These are phyloP conservation scores for Macquaria ambigua DNA, from an alignment of 2,113 vertebrate genomes.

Conservation along the genomic window DNA sequence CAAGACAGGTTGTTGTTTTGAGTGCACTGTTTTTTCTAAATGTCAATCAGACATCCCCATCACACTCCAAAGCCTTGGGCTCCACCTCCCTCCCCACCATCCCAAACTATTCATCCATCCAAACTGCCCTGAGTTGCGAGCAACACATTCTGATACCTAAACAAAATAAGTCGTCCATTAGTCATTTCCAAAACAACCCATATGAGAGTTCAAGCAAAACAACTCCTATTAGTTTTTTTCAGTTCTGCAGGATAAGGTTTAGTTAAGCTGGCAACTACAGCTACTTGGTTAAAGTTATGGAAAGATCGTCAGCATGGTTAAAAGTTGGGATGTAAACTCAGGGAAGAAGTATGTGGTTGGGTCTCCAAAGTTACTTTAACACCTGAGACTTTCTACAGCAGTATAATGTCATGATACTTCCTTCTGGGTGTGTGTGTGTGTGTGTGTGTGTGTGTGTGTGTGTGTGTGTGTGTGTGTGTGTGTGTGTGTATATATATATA, in stretches of 20 bases:
- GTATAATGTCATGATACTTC: background rate
- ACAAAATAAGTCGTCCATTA: background rate
- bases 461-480: too few relatives aligned
- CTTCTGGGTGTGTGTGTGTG: too few relatives aligned
- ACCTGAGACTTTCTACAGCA: background rate
- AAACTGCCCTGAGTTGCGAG: background rate
- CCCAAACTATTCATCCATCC: background rate
- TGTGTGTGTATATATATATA: too few relatives aligned
- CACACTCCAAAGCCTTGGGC: background rate
- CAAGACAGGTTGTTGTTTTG: slow-evolving; percentile 13
- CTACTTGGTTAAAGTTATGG: background rate
- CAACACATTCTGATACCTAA: background rate
- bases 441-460: too few relatives aligned
- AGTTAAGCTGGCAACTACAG: background rate
- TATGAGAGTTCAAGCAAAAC: background rate
- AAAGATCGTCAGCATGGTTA: background rate
- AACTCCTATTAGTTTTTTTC: too few relatives aligned
- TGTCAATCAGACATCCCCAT: background rate
- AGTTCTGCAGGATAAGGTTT: too few relatives aligned
- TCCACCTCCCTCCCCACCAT: background rate
- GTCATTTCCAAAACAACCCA: too few relatives aligned
- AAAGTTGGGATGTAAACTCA: background rate
- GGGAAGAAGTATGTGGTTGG: too few relatives aligned
- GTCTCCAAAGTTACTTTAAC: background rate
- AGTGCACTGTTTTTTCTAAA: background rate